These are phyloP conservation scores for Tillus elongatus DNA, from an alignment of 2,888 invertebrate genomes.

Conservation along the genomic window DNA sequence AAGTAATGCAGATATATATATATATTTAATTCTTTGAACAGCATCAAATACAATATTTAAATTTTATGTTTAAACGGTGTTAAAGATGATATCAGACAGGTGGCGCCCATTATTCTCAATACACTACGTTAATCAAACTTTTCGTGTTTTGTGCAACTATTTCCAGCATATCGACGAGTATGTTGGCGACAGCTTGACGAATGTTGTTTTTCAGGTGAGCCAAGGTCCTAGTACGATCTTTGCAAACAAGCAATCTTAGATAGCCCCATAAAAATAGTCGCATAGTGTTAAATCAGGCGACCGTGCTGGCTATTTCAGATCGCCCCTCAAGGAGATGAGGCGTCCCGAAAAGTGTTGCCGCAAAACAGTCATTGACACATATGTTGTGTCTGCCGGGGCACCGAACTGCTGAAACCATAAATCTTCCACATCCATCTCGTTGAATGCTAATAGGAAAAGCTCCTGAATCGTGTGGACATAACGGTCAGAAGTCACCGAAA, in stretches of 20 bases:
- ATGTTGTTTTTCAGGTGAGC: no score
- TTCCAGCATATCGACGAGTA: slow-evolving; percentile 10
- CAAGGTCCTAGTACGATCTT: not conserved
- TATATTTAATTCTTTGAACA: slow-evolving; percentile 10
- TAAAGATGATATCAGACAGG: slow-evolving; percentile 12
- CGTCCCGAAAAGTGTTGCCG: no score
- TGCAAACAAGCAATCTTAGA: slow-evolving; percentile 16
- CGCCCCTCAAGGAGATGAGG: no score
- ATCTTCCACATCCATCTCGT: not conserved
- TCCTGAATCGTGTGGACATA: not conserved
- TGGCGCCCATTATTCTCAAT: slow-evolving; percentile 9
- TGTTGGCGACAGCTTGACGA: no score
- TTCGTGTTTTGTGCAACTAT: slow-evolving; percentile 8
- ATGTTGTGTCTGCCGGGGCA: slow-evolving; percentile 3
- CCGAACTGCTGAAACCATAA: slow-evolving; percentile 6
- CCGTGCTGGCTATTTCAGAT: no score
- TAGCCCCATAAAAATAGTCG: slow-evolving; percentile 11
- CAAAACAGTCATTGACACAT: no score
- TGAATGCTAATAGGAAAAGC: not conserved
- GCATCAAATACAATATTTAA: slow-evolving; percentile 8
- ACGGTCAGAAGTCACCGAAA: no score
- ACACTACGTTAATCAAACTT: slow-evolving; percentile 9
- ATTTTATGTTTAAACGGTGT: slow-evolving; percentile 7
- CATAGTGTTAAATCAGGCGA: not conserved
- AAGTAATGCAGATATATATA: slow-evolving; percentile 10